Conservation (phyloP, 23 tunicate genomes). For the Styela plicata region DNA sequence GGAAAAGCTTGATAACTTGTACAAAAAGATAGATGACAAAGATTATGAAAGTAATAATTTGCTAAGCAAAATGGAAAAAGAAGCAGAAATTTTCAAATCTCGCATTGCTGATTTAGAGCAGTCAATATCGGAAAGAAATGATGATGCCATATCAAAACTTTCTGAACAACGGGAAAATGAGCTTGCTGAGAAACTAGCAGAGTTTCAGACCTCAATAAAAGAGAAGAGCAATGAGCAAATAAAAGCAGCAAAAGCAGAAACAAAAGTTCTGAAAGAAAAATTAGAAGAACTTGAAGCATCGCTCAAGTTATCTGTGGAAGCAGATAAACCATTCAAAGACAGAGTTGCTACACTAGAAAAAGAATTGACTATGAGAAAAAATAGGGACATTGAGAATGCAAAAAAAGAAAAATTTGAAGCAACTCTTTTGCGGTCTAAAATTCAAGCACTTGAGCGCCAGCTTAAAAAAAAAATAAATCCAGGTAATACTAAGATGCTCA, state of each 20-base stretch:
- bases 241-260: conserved; percentile 1
- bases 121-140: not conserved
- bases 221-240: conserved; percentile 2
- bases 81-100: conserved; percentile 22
- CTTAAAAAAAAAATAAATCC: conserved; percentile 21
- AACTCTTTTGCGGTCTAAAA: conserved; percentile 30
- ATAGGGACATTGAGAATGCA: conserved; percentile 11
- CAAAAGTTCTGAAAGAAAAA: conserved; percentile 5
- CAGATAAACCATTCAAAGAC: conserved; percentile 10
- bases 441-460: conserved; percentile 31
- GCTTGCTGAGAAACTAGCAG: conserved; percentile 1
- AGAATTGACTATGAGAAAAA: not conserved
- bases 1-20: conserved; percentile 1
- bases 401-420: conserved; percentile 39
- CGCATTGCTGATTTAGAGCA: conserved; percentile 8
- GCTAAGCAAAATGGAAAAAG: conserved; percentile 2
- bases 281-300: not conserved
- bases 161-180: conserved; percentile 8
- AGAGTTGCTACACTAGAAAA: conserved; percentile 16
- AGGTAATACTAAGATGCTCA: conserved; percentile 19
- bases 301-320: not conserved
- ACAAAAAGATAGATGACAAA: conserved; percentile 8
- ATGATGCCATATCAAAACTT: not conserved
- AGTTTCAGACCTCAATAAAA: not conserved
- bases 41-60: not conserved